phyloP scores from a whole-genome alignment of 2,113 vertebrate species.

The Clarias gariepinus region DNA sequence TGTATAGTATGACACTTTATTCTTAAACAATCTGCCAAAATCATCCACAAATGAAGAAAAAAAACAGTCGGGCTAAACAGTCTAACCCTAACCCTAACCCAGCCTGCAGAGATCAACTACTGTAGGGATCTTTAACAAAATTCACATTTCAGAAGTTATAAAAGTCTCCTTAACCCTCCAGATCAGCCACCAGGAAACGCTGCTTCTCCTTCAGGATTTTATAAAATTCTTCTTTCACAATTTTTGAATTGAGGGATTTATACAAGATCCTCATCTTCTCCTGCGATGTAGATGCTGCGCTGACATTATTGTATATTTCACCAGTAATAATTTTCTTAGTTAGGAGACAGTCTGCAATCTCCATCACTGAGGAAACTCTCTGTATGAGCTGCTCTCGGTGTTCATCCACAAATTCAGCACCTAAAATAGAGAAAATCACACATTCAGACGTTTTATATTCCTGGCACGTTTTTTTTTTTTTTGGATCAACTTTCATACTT shows the following conservation, averaged over 20 bases:
- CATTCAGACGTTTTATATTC: background rate
- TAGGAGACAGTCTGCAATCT: background rate
- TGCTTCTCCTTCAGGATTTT: background rate
- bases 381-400: background rate
- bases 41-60: background rate
- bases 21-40: background rate
- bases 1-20: background rate
- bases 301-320: background rate
- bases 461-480: background rate
- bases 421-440: background rate
- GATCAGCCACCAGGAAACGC: background rate
- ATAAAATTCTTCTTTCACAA: background rate
- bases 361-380: background rate
- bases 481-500: background rate
- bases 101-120: background rate
- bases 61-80: too few species aligned
- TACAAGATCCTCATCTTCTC: background rate
- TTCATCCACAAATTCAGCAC: conserved; percentile 24
- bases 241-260: background rate
- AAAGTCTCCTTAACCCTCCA: background rate
- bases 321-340: background rate
- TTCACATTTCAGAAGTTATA: background rate
- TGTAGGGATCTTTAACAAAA: background rate
- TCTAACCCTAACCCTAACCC: too few species aligned
- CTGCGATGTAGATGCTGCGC: background rate